These are phyloP conservation scores for Holothuria glaberrima DNA, from an alignment of 35 echinoderm and acorn worm genomes.

Conservation along the genomic window DNA sequence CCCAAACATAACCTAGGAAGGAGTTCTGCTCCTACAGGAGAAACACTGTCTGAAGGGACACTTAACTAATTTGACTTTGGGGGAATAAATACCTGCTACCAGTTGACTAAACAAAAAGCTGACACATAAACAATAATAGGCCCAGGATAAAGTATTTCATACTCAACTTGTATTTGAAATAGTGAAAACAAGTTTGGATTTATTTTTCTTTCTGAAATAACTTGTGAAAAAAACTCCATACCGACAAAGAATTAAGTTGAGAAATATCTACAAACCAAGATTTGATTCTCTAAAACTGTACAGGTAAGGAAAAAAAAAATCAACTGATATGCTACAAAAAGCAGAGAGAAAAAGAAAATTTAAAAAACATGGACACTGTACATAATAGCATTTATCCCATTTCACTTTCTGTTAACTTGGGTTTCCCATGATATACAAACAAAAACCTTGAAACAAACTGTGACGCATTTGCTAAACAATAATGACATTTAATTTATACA, in stretches of 20 bases:
- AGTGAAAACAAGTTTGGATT: constrained; percentile 49
- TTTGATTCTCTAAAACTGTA: constrained; percentile 39
- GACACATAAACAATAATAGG: too few species aligned
- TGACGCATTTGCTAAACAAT: not conserved
- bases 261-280: constrained; percentile 50
- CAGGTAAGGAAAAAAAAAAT: constrained; percentile 11
- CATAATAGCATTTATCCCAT: constrained; percentile 45
- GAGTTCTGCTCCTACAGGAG: too few species aligned
- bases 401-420: constrained; percentile 7
- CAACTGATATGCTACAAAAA: constrained; percentile 31
- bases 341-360: not conserved
- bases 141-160: not conserved
- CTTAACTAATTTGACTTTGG: too few species aligned
- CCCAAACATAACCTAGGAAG: too few species aligned
- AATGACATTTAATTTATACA: too few species aligned
- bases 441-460: not conserved
- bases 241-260: constrained; percentile 40
- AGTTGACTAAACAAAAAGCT: too few species aligned
- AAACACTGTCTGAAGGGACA: too few species aligned
- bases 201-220: constrained; percentile 37
- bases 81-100: too few species aligned
- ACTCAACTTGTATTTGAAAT: constrained; percentile 49
- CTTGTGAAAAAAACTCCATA: constrained; percentile 50
- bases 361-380: not conserved
- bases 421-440: constrained; percentile 44